These are phyloP conservation scores for Antrozous pallidus DNA, from an alignment of 2,797 vertebrate genomes.

Conservation along the genomic window DNA sequence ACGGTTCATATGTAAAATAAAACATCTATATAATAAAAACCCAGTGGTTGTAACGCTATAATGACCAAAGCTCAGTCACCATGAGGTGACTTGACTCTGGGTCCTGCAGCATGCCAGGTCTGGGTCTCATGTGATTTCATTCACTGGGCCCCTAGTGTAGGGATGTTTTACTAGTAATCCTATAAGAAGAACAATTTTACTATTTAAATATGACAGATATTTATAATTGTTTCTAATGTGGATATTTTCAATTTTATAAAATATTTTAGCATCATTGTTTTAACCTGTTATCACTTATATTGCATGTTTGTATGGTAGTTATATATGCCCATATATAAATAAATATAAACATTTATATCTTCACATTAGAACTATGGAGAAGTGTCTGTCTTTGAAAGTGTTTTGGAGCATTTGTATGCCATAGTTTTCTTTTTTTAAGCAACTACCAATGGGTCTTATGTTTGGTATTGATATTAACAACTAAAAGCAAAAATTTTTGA, in stretches of 20 bases:
- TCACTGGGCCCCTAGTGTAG: no score
- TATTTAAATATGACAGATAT: not conserved
- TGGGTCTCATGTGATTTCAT: fast-evolving
- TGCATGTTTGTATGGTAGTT: not conserved
- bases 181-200: not conserved
- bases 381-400: not conserved
- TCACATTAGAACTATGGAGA: not conserved
- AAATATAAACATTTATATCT: constrained; percentile 1
- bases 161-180: not conserved
- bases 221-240: not conserved
- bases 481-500: constrained; percentile 17
- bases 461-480: not conserved
- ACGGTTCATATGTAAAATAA: not conserved
- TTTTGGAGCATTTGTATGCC: not conserved
- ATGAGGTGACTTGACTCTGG: no score
- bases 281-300: not conserved
- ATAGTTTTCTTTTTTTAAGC: not conserved
- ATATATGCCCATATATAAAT: not conserved
- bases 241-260: not conserved
- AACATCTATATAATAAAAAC: not conserved
- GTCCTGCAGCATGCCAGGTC: no score
- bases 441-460: not conserved
- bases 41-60: no score
- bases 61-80: no score
- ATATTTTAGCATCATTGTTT: not conserved